phyloP scores from a whole-genome alignment of 1,140 invertebrate genomes.

The Aphelenchoides fujianensis region DNA sequence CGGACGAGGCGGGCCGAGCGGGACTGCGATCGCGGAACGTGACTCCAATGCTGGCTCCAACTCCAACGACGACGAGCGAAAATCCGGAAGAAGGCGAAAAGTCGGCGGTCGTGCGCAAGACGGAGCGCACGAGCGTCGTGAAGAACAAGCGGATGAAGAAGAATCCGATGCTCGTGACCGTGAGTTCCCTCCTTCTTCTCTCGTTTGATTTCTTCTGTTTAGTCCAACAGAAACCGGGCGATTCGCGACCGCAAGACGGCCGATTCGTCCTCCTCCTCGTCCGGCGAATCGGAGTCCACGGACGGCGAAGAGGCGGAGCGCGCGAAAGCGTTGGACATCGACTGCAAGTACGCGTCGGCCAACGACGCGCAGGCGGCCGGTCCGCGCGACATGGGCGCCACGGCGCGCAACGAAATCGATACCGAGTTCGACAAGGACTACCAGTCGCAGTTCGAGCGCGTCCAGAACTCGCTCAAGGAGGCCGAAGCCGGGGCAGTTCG shows the following conservation, averaged over 20 bases:
- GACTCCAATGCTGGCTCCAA: too few relatives aligned
- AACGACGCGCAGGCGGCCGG: conserved; percentile 66
- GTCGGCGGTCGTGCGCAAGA: conserved; percentile 13
- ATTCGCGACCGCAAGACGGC: conserved; percentile 3
- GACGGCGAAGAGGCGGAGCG: conserved; percentile 26
- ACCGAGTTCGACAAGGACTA: conserved; percentile 86
- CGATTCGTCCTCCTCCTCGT: too few relatives aligned
- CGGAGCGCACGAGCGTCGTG: conserved; percentile 15
- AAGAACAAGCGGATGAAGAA: conserved; percentile 28
- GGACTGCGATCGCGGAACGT: too few relatives aligned
- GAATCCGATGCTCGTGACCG: conserved; percentile 44
- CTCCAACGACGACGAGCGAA: background rate
- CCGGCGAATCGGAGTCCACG: conserved; percentile 21
- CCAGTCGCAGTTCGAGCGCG: conserved; percentile 88
- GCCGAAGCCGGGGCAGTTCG: conserved; percentile 30
- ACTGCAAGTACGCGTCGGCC: conserved; percentile 33
- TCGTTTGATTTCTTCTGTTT: conserved; percentile 16
- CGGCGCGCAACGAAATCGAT: conserved; percentile 80
- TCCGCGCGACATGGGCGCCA: conserved; percentile 81
- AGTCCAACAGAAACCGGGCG: background rate
- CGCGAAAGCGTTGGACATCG: conserved; percentile 30
- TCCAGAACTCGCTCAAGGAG: conserved; percentile 76
- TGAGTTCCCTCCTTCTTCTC: conserved; percentile 31
- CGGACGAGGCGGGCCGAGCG: too few relatives aligned
- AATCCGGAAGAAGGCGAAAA: too few relatives aligned